A percentile compares a stretch with the other conserved stretches of the same genome.
phyloP scores from a whole-genome alignment of 2,113 vertebrate species.

The Gymnarchus niloticus region DNA sequence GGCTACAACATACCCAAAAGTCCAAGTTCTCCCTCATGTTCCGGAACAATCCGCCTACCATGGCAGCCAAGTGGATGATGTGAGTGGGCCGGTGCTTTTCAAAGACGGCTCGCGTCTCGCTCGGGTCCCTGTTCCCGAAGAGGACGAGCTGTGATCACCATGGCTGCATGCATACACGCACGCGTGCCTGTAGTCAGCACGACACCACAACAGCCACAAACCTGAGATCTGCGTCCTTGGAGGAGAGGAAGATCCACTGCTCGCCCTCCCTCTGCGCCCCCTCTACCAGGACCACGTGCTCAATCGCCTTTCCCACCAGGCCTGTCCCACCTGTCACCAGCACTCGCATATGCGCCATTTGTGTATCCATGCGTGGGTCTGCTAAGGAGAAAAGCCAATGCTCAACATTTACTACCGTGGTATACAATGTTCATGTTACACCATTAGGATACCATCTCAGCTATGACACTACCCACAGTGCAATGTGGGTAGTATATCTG shows the following conservation, averaged over 20 bases:
- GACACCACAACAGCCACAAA: slow-evolving; percentile 50
- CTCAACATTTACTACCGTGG: too few relatives aligned
- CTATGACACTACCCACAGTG: too few relatives aligned
- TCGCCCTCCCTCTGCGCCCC: slow-evolving; percentile 65
- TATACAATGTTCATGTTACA: too few relatives aligned
- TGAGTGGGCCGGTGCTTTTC: too few relatives aligned
- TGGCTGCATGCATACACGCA: too few relatives aligned
- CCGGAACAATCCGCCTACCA: slow-evolving; percentile 91
- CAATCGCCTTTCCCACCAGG: slow-evolving; percentile 82
- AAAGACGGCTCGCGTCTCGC: slow-evolving; percentile 84
- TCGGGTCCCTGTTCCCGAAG: slow-evolving; percentile 77
- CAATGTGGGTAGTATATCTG: too few relatives aligned
- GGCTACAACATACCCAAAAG: slow-evolving; percentile 73
- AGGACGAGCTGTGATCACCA: too few relatives aligned
- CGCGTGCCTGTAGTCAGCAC: slow-evolving; percentile 32
- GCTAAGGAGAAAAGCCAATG: not conserved
- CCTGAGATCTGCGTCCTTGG: slow-evolving; percentile 82
- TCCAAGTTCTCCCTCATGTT: slow-evolving; percentile 89
- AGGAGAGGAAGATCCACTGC: slow-evolving; percentile 86
- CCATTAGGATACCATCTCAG: too few relatives aligned
- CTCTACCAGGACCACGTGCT: slow-evolving; percentile 72
- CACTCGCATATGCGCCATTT: slow-evolving; percentile 53
- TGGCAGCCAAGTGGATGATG: slow-evolving; percentile 90
- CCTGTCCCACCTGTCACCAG: slow-evolving; percentile 87
- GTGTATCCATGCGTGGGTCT: not conserved